Evolutionary conservation across 2,888 invertebrate genomes (phyloP).

Genomic region (Dryobota labecula): DNA sequence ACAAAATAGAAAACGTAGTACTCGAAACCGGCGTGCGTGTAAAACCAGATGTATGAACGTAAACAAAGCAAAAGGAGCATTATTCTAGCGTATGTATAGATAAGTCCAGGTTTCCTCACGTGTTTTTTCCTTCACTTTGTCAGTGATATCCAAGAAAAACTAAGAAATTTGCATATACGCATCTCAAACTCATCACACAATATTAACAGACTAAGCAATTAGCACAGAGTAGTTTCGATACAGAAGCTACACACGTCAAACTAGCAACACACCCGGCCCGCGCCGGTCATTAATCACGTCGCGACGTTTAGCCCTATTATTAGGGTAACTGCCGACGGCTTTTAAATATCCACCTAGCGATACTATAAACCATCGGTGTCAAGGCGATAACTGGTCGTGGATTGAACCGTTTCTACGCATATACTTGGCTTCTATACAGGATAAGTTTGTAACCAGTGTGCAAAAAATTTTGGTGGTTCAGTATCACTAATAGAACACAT

Average conservation of each 20-base stretch:
- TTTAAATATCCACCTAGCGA: conserved; percentile 76
- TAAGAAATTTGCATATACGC: neutral
- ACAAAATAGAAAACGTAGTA: too few relatives aligned
- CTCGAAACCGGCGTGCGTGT: too few relatives aligned
- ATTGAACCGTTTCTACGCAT: conserved; percentile 69
- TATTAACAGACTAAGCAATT: conserved; percentile 52
- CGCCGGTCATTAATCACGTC: conserved; percentile 75
- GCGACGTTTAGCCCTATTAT: conserved; percentile 76
- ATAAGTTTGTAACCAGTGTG: too few relatives aligned
- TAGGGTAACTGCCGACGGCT: conserved; percentile 78
- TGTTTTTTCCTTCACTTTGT: too few relatives aligned
- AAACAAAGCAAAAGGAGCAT: too few relatives aligned
- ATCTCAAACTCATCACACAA: conserved; percentile 28
- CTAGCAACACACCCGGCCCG: conserved; percentile 56
- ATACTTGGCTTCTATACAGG: neutral
- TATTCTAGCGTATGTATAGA: too few relatives aligned
- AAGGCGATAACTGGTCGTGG: conserved; percentile 68
- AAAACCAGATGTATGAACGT: too few relatives aligned
- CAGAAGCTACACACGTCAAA: conserved; percentile 53
- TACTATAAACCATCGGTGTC: conserved; percentile 70
- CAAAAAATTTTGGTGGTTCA: too few relatives aligned
- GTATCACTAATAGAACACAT: too few relatives aligned
- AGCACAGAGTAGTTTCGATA: conserved; percentile 58
- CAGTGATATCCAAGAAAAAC: too few relatives aligned
- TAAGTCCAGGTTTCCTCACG: too few relatives aligned